Evolutionary conservation across 1,140 invertebrate species (phyloP).

Genomic region (Drosophila sucinea): DNA sequence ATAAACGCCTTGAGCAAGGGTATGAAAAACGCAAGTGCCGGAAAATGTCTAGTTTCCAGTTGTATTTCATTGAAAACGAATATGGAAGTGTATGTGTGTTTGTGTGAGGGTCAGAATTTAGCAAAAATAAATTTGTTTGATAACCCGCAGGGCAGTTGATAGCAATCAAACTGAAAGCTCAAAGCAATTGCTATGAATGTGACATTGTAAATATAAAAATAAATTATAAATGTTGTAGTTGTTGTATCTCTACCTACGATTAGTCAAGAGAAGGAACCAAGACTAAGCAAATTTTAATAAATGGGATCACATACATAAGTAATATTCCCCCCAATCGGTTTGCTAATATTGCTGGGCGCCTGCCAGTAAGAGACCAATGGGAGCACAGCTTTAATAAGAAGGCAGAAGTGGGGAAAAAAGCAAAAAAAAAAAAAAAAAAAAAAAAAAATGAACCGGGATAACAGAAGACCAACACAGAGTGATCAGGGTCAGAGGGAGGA

Average conservation of each 20-base stretch:
- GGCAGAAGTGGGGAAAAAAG: slow-evolving; percentile 2
- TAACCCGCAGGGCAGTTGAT: slow-evolving; percentile 2
- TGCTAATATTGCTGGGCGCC: slow-evolving; percentile 13
- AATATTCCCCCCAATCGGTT: neutral
- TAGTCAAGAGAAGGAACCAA: neutral
- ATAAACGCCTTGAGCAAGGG: neutral
- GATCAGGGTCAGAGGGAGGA: slow-evolving; percentile 8
- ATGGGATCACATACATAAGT: neutral
- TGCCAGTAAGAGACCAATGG: slow-evolving; percentile 24
- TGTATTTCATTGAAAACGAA: neutral
- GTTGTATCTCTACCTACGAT: too few species aligned
- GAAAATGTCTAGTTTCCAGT: neutral
- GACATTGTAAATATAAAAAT: slow-evolving; percentile 2
- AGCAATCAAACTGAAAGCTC: neutral
- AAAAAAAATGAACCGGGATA: slow-evolving; percentile 15
- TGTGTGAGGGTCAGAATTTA: neutral
- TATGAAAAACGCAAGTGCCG: neutral
- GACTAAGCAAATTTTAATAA: neutral
- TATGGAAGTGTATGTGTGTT: neutral
- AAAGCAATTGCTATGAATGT: neutral
- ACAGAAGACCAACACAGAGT: slow-evolving; percentile 5
- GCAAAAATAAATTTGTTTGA: neutral
- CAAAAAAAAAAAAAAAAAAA: neutral
- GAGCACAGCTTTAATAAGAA: slow-evolving; percentile 41
- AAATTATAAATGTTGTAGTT: neutral